A percentile compares a stretch with the other conserved stretches of the same genome.
Evolutionary conservation across 2,888 invertebrate genomes (phyloP).

Genomic region (Ochropleura plecta): DNA sequence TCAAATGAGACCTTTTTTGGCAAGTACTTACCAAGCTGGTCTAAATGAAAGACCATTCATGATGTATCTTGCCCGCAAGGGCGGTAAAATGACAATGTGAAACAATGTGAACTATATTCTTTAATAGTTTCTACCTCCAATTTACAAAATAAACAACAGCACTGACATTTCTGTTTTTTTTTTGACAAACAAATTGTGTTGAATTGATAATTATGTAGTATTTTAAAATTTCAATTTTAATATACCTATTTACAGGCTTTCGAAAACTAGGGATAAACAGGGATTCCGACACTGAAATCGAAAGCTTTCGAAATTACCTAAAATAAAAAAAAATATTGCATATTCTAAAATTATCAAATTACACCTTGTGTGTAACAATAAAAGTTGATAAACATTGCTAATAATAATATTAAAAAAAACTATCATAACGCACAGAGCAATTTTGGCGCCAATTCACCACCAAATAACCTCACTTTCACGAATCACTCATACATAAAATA

Average conservation of each 20-base stretch:
- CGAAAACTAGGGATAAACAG: neutral
- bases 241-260: neutral
- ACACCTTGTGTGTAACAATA: neutral
- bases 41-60: too few relatives aligned
- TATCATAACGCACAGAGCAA: neutral
- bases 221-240: neutral
- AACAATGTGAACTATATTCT: too few relatives aligned
- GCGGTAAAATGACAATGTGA: neutral
- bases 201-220: neutral
- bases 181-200: neutral
- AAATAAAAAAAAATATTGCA: neutral
- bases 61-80: neutral
- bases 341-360: neutral
- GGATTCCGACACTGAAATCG: neutral
- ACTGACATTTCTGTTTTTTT: neutral
- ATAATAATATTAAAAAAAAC: slow-evolving; percentile 14
- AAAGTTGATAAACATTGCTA: neutral
- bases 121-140: neutral
- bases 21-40: too few relatives aligned
- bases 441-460: slow-evolving; percentile 48
- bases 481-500: slow-evolving; percentile 24
- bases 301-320: neutral
- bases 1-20: neutral
- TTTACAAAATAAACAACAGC: neutral
- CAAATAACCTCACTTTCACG: slow-evolving; percentile 26